phyloP scores from a whole-genome alignment of 2,113 vertebrate species.

The Epinephelus moara region DNA sequence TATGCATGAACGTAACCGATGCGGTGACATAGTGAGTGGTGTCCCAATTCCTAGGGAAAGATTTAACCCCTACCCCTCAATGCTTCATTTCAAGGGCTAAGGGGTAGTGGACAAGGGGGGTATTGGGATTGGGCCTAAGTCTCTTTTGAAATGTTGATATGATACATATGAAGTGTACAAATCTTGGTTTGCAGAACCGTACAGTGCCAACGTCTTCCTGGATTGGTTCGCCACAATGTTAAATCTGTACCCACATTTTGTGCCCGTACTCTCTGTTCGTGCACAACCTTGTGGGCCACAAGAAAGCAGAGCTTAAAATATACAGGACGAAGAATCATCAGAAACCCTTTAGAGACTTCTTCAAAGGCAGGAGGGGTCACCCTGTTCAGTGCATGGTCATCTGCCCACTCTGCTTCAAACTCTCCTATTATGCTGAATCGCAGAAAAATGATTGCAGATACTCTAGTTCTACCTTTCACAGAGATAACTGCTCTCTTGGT shows the following conservation, averaged over 20 bases:
- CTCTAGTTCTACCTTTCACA: neutral
- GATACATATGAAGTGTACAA: too few species aligned
- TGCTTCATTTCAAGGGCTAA: too few species aligned
- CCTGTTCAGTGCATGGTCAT: constrained; percentile 9
- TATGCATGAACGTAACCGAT: too few species aligned
- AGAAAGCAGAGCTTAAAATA: neutral
- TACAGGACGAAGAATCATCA: neutral
- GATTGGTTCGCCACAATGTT: neutral
- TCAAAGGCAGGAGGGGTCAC: constrained; percentile 33
- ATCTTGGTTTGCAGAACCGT: too few species aligned
- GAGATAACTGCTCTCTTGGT: neutral
- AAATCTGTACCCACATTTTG: neutral
- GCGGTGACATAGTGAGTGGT: too few species aligned
- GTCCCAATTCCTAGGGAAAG: too few species aligned
- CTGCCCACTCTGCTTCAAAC: constrained; percentile 7
- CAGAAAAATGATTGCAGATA: neutral
- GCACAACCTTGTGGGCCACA: constrained; percentile 3
- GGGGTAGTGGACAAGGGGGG: too few species aligned
- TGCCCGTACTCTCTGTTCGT: neutral
- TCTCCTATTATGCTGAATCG: neutral
- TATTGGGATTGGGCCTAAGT: too few species aligned
- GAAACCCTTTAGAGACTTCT: constrained; percentile 16
- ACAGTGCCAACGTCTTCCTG: neutral
- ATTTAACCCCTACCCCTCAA: too few species aligned
- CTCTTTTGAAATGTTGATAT: too few species aligned